Evolutionary conservation across 2,888 invertebrate species (phyloP).

Genomic region (Endomychus coccineus): DNA sequence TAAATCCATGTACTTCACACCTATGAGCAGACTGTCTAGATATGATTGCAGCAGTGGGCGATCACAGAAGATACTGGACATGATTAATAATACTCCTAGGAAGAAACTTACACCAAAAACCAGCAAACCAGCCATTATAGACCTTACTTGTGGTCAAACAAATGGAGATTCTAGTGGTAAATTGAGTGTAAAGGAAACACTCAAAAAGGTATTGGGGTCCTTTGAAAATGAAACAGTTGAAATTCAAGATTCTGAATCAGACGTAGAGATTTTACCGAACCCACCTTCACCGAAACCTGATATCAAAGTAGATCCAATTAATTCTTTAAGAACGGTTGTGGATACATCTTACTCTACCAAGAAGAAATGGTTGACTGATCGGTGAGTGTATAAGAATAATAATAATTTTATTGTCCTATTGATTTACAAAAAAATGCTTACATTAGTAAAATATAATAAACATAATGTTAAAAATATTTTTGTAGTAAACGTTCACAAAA

Average conservation of each 20-base stretch:
- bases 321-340: conserved; percentile 52
- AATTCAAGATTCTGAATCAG: conserved; percentile 39
- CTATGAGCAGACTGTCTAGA: conserved; percentile 10
- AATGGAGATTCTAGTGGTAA: conserved; percentile 12
- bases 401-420: no score
- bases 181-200: conserved; percentile 32
- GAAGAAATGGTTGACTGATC: conserved; percentile 49
- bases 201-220: conserved; percentile 33
- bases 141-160: conserved; percentile 7
- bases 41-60: conserved; percentile 12
- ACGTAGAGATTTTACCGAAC: conserved; percentile 34
- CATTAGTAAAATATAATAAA: no score
- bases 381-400: no score
- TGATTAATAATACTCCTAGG: conserved; percentile 16
- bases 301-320: conserved; percentile 41
- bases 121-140: conserved; percentile 9
- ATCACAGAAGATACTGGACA: conserved; percentile 19
- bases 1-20: conserved; percentile 11
- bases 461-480: no score
- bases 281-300: conserved; percentile 41
- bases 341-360: conserved; percentile 47
- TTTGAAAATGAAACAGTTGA: conserved; percentile 32
- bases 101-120: conserved; percentile 9
- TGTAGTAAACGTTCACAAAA: no score
- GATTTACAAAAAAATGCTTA: no score